These are phyloP conservation scores for Copidosoma floridanum DNA, from an alignment of 1,140 invertebrate species.

Conservation along the genomic window DNA sequence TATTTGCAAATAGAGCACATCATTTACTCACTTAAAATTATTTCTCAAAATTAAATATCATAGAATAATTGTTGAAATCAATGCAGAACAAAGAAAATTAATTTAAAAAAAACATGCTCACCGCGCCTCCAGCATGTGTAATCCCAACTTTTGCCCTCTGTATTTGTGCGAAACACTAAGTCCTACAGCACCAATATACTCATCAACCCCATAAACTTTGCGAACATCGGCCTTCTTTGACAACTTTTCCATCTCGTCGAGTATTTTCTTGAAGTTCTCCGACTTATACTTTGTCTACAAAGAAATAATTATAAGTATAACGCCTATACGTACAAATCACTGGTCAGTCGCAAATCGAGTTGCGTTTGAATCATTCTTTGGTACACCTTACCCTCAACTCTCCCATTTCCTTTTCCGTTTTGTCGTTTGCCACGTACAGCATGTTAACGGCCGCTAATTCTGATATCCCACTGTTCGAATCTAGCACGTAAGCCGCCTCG, in stretches of 20 bases:
- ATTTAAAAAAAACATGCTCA: too few species aligned
- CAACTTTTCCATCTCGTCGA: neutral
- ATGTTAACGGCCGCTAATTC: slow-evolving; percentile 40
- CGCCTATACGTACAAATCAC: too few species aligned
- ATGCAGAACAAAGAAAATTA: too few species aligned
- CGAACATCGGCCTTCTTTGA: slow-evolving; percentile 27
- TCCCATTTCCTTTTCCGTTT: slow-evolving; percentile 24
- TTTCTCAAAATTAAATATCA: too few species aligned
- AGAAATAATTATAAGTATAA: too few species aligned
- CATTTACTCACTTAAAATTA: too few species aligned
- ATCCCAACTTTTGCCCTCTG: slow-evolving; percentile 43
- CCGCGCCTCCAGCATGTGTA: slow-evolving; percentile 37
- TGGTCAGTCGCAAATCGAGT: too few species aligned
- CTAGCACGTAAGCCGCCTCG: slow-evolving; percentile 37
- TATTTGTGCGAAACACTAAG: slow-evolving; percentile 41
- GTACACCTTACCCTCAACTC: slow-evolving; percentile 6
- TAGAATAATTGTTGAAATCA: too few species aligned
- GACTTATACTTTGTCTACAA: too few species aligned
- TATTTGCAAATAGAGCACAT: too few species aligned
- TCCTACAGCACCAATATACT: slow-evolving; percentile 40
- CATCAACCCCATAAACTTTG: slow-evolving; percentile 37
- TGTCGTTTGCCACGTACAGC: slow-evolving; percentile 24
- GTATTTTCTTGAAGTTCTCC: neutral
- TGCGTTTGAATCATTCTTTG: too few species aligned
- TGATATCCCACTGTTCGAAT: slow-evolving; percentile 33